phyloP scores from a whole-genome alignment of 2,797 vertebrate species.

The Chelonia mydas region DNA sequence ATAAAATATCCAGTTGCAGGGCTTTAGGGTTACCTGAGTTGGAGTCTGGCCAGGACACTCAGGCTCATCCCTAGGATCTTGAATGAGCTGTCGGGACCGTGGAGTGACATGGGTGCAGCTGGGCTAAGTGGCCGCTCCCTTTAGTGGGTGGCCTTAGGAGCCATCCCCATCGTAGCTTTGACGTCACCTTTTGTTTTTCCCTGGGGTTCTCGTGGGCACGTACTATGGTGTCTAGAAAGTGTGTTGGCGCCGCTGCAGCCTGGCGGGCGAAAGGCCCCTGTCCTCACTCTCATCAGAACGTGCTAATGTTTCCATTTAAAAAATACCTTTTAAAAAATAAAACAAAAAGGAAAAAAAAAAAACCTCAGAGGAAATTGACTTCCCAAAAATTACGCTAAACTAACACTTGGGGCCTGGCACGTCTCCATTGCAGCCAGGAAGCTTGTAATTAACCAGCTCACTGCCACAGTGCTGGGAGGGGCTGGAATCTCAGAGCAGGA shows the following conservation, averaged over 20 bases:
- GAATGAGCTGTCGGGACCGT: background rate
- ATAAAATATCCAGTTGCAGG: constrained; percentile 66
- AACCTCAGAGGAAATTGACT: constrained; percentile 81
- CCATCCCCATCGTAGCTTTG: constrained; percentile 25
- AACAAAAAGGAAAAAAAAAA: constrained; percentile 4
- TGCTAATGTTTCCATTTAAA: constrained; percentile 31
- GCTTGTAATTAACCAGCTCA: constrained; percentile 73
- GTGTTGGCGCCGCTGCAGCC: constrained; percentile 6
- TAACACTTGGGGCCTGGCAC: constrained; percentile 81
- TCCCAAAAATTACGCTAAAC: constrained; percentile 84
- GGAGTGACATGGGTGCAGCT: background rate
- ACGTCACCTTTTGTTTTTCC: constrained; percentile 43
- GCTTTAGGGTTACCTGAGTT: constrained; percentile 65
- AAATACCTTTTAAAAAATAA: constrained; percentile 21
- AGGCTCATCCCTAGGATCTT: background rate
- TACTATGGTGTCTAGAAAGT: background rate
- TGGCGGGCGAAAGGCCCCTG: background rate
- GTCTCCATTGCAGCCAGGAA: constrained; percentile 82
- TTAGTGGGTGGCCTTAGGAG: background rate
- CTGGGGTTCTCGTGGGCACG: constrained; percentile 1
- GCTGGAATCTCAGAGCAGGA: background rate
- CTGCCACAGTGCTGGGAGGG: background rate
- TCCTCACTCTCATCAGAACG: background rate
- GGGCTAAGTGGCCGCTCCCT: rapidly evolving
- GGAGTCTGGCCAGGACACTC: constrained; percentile 52